Base-by-base conservation (phyloP, 2,113 vertebrate genomes). In the Phycodurus eques region DNA sequence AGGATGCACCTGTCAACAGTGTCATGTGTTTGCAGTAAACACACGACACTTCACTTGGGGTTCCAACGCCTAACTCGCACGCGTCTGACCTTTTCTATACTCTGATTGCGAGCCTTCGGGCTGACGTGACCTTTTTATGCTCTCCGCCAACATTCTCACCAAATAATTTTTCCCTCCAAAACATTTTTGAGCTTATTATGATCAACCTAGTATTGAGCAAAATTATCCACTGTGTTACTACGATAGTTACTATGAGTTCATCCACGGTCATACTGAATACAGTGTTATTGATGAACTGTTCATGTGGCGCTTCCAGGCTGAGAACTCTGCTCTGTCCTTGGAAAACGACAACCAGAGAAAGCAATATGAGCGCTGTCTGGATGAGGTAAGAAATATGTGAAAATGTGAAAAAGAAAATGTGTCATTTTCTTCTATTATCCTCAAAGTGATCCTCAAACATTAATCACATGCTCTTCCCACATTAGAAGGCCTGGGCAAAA, bases 281-380 rank as follows among this genome's bases (percentile, higher is more conserved):
- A 15, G 1, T 61, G 5, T 22, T 43, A 43, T 43, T 43, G 7
- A 42, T 43, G 11, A 4, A 17, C 13, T 44, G 62, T 65, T 12
- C 61, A 11, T 4, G 80, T 70, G 77, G 17, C 49, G 49, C 71
- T 59, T 51, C 15, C 90, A 97, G 96, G 96, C 93, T 59, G 95
- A 97, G 79, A 97, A 97, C 89, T 96, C 94, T 47, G 95, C 94
- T 0, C 87, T 97, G 89, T 94, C 94, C 4, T 82, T 95, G 85
- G 96, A 97, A 88, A 97, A 97, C 57, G 95, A 96, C 91, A 95
- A 93, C 89, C 96, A 97, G 90, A 94, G 96, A 88, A 95, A 95
- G 64, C 96, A 97, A 77, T 97, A 97, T 76, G 96, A 97, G 79
- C 92, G 92, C 80, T 97, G 96, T 80, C 94, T 97, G 46, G 96